Conservation (phyloP, 2,113 vertebrate species). For the Prochilodus magdalenae region DNA sequence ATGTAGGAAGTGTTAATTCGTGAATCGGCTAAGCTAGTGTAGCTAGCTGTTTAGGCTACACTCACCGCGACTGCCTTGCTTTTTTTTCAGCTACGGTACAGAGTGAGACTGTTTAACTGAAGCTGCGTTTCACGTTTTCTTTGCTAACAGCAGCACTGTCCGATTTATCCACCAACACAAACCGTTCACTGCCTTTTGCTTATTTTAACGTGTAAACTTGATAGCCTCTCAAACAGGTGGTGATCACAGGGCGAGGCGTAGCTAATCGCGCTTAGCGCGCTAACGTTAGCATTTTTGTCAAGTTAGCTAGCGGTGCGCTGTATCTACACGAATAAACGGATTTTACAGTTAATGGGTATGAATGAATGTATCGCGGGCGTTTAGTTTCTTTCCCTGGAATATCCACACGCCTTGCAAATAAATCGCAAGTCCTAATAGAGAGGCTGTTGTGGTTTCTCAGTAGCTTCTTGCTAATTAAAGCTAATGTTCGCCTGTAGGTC, state of each 20-base stretch:
- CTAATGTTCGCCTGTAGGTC: neutral
- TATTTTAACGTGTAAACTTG: neutral
- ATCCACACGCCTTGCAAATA: no score
- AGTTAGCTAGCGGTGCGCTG: neutral
- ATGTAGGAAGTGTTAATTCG: neutral
- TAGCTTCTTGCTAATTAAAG: neutral
- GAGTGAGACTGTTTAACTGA: neutral
- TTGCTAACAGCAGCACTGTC: neutral
- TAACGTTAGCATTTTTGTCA: conserved; percentile 30
- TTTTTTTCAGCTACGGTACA: neutral
- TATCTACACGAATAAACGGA: neutral
- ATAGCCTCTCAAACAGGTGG: neutral
- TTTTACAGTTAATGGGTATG: neutral
- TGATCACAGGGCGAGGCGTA: neutral
- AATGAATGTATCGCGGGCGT: no score
- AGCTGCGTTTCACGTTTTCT: neutral
- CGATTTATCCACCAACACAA: neutral
- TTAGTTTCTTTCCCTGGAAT: no score
- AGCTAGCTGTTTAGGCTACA: neutral
- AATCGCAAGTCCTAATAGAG: neutral
- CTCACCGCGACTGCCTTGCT: neutral
- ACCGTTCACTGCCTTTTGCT: no score
- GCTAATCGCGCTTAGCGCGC: neutral
- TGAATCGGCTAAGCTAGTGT: neutral
- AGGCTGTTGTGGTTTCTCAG: neutral